These are phyloP conservation scores for Solenopsis invicta DNA, from an alignment of 1,140 invertebrate genomes.

Conservation along the genomic window DNA sequence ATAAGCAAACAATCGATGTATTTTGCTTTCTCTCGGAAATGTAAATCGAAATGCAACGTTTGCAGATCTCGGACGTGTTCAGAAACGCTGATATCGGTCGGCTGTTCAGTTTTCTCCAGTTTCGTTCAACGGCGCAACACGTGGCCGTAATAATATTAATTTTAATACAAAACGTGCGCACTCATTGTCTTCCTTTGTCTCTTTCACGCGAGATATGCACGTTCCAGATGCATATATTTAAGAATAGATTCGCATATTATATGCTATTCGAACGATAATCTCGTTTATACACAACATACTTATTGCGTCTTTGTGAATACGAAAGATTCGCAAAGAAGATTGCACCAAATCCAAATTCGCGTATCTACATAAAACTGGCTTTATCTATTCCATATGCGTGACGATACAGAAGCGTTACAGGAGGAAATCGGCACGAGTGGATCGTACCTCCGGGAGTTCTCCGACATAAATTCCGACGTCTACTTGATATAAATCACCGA, in stretches of 20 bases:
- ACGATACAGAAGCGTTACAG: slow-evolving; percentile 41
- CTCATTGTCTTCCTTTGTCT: not conserved
- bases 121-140: slow-evolving; percentile 1
- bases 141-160: slow-evolving; percentile 28
- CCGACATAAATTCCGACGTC: slow-evolving; percentile 53
- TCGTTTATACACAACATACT: not conserved
- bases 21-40: slow-evolving; percentile 27
- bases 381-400: slow-evolving; percentile 51
- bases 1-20: slow-evolving; percentile 40
- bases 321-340: slow-evolving; percentile 15
- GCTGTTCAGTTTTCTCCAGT: slow-evolving; percentile 1
- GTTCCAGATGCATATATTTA: not conserved
- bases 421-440: slow-evolving; percentile 18
- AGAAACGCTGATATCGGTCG: slow-evolving; percentile 18
- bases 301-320: not conserved
- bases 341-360: slow-evolving; percentile 21
- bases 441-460: slow-evolving; percentile 57
- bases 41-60: slow-evolving; percentile 34
- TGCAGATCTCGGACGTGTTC: slow-evolving; percentile 33
- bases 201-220: not conserved
- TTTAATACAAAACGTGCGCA: not conserved
- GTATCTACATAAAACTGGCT: slow-evolving; percentile 66
- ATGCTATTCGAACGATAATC: not conserved
- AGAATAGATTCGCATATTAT: not conserved
- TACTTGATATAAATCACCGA: slow-evolving; percentile 63